Evolutionary conservation across 2,113 vertebrate genomes (phyloP).

Genomic region (Sclerurus mexicanus): DNA sequence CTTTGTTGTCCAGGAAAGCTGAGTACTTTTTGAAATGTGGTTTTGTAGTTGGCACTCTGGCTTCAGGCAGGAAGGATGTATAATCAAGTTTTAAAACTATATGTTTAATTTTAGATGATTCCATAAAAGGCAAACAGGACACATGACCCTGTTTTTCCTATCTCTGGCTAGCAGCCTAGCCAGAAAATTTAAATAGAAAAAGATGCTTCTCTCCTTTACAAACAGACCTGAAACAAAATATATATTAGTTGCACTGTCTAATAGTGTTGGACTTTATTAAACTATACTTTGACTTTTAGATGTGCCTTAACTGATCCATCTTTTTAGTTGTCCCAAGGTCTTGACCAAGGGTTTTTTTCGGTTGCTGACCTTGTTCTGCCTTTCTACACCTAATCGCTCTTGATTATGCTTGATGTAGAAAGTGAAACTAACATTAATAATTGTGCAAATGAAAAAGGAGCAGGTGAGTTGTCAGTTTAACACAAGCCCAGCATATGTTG

Average conservation of each 20-base stretch:
- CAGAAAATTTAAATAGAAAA: not conserved
- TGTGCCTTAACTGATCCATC: not conserved
- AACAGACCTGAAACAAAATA: not conserved
- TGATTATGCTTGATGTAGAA: not conserved
- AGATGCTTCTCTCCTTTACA: not conserved
- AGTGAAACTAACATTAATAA: not conserved
- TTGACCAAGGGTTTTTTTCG: not conserved
- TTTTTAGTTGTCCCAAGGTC: not conserved
- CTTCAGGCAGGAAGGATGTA: not conserved
- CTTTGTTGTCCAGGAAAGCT: not conserved
- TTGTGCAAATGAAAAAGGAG: not conserved
- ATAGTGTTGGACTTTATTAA: not conserved
- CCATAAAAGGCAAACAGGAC: not conserved
- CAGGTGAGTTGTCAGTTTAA: not conserved
- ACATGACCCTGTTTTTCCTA: not conserved
- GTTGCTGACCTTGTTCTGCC: not conserved
- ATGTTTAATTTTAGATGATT: not conserved
- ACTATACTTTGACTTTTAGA: not conserved
- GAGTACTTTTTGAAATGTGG: not conserved
- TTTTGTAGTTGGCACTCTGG: not conserved
- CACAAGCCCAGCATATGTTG: rapidly evolving
- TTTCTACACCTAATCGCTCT: not conserved
- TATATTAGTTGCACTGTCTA: not conserved
- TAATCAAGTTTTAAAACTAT: not conserved
- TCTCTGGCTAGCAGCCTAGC: not conserved